Evolutionary conservation across 2,797 vertebrate species (phyloP).

Genomic region (Furcifer pardalis): DNA sequence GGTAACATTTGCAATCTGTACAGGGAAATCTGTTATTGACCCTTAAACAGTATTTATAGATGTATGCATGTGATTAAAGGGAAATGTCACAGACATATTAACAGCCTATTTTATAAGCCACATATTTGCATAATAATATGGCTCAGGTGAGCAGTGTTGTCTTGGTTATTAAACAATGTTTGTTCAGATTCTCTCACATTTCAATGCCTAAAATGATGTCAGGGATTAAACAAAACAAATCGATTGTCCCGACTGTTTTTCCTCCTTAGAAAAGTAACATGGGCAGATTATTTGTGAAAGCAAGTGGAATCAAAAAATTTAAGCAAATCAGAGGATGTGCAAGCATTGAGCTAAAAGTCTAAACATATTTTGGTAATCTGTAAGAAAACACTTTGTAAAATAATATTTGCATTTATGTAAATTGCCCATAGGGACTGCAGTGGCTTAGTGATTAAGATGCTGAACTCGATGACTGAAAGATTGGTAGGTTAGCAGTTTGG

Average conservation of each 20-base stretch:
- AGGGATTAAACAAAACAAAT: slow-evolving; percentile 8
- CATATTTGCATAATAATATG: slow-evolving; percentile 6
- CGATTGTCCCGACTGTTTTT: background rate
- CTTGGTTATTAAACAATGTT: slow-evolving; percentile 11
- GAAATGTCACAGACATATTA: slow-evolving; percentile 36
- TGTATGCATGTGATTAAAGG: slow-evolving; percentile 4
- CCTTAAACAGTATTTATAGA: slow-evolving; percentile 2
- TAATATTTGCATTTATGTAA: background rate
- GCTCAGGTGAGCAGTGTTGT: background rate
- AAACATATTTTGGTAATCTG: background rate
- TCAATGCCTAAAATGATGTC: background rate
- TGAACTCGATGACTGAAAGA: too few species aligned
- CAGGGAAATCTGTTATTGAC: background rate
- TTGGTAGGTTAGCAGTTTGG: too few species aligned
- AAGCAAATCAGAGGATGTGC: background rate
- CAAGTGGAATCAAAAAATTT: slow-evolving; percentile 3
- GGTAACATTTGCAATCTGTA: background rate
- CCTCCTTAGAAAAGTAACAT: slow-evolving; percentile 9
- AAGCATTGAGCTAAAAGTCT: background rate
- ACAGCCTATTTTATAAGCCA: slow-evolving; percentile 9
- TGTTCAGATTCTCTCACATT: slow-evolving; percentile 17
- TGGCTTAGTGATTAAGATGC: too few species aligned
- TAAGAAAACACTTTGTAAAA: background rate
- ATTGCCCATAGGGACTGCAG: background rate
- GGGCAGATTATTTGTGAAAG: slow-evolving; percentile 10